Evolutionary conservation across 2,113 vertebrate species (phyloP), one percentile per base, ranked within the genome.

Genomic region (Tautogolabrus adspersus): DNA sequence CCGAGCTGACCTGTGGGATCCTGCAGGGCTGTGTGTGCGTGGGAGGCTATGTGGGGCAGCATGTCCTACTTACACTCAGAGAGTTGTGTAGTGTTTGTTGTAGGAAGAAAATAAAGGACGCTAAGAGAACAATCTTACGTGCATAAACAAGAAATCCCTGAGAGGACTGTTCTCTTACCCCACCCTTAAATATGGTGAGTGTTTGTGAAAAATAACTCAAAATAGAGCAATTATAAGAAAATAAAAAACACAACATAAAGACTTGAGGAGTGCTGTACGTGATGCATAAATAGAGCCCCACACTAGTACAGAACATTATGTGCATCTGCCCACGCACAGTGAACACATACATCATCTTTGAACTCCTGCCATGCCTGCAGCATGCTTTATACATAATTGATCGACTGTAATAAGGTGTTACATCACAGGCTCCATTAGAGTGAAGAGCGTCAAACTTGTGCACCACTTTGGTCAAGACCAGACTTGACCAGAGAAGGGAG

Each of bases 31-130:
- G 60, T 74, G 42, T 71, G 51, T 59, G 67, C 5, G 10, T 77
- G 55, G 68, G 72, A 54, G 19, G 70, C 66, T 89, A 93, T 90
- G 65, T 93, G 85, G 86, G 88, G 76, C 85, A 83, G 83, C 64
- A 30, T 88, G 88, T 49, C 89, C 87, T 87, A 90, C 77, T 89
- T 93, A 63, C n/a, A 34, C 52, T 51, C 30, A 62, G 2, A 65
- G 55, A 69, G 54, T 4, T 15, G 30, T 18, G n/a, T 42, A 69
- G 57, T 26, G 61, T 59, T 0, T 18, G 46, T 42, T 56, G 46
- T 4, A 26, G 37, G 34, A 49, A 16, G 59, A 13, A 55, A 38
- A 65, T 8, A 66, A 13, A 34, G 40, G 21, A 40, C 34, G 37
- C 15, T 18, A 16, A 16, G 55, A 30, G 23, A 9, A 69, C 10